Evolutionary conservation across 2,888 invertebrate species (phyloP).

Genomic region (Machimus rusticus): DNA sequence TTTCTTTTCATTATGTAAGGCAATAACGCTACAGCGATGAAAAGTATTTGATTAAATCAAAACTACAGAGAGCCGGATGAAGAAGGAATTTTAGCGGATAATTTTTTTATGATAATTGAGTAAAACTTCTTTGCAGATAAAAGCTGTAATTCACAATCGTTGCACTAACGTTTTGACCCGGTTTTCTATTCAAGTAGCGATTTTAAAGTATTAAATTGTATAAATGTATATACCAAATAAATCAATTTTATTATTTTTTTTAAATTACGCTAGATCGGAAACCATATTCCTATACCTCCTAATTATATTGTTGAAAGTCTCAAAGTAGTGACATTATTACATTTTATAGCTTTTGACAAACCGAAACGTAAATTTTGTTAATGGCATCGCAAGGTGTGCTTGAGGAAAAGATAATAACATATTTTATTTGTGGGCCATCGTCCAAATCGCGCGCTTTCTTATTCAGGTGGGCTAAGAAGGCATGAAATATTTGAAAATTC

Average conservation of each 20-base stretch:
- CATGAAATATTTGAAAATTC: slow-evolving; percentile 15
- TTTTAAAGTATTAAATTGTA: not conserved
- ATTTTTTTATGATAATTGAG: not conserved
- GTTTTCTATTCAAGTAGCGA: not conserved
- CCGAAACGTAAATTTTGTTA: slow-evolving; percentile 44
- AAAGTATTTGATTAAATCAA: not conserved
- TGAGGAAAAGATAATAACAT: slow-evolving; percentile 17
- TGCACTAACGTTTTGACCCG: not conserved
- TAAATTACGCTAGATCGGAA: not conserved
- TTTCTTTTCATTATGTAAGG: not conserved
- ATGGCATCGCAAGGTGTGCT: slow-evolving; percentile 29
- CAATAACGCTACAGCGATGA: not conserved
- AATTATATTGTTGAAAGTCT: not conserved
- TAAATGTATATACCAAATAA: not conserved
- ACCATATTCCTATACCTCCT: not conserved
- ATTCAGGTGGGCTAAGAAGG: not conserved
- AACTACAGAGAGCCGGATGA: not conserved
- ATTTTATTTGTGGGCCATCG: not conserved
- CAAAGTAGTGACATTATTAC: slow-evolving; percentile 39
- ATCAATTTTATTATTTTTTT: not conserved
- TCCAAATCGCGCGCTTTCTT: not conserved
- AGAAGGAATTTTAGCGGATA: not conserved
- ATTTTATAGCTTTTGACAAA: slow-evolving; percentile 42
- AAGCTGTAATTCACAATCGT: not conserved
- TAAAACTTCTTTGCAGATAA: not conserved